Base-by-base conservation (phyloP, 2,888 invertebrate species). In the Ochropacha duplaris region DNA sequence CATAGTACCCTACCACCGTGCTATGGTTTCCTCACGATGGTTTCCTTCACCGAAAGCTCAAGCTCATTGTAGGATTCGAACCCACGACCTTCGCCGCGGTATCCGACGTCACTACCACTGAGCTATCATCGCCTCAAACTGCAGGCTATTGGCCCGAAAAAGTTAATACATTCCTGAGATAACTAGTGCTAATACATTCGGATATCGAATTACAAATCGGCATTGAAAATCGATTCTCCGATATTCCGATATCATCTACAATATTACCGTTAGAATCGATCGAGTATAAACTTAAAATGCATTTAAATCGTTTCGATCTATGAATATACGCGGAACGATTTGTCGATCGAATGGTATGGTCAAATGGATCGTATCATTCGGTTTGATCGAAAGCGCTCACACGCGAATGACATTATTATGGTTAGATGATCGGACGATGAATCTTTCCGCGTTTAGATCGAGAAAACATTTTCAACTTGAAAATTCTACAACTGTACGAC, bases 281-380 rank as follows among this genome's bases (percentile, higher is more conserved):
- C 44, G 44, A 19, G 44, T 19, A 44, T 44, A 44, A 44, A 44
- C 44, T 16, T 44, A 44, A 44, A 44, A 19, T 3, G 44, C n/a
- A n/a, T 44, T 44, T 44, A 44, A 44, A 44, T 44, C 44, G 44
- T 19, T 44, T 19, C 44, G 44, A 44, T 44, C 44, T 44, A 44
- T 44, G 44, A 14, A 44, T 44, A 44, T 44, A 44, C 44, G 44
- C 44, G 44, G 44, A 44, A 44, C 44, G 19, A 44, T 44, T 44
- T 44, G 44, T 44, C 44, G 44, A 19, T 44, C 44, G 44, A 44
- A 44, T 44, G 44, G 44, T 44, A 44, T 44, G 44, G 44, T 44
- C 44, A 44, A 44, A 44, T 44, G 44, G 44, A 44, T 44, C 44
- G 44, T 44, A 44, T 44, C 44, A 44, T 44, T 44, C 44, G 44